Conservation (phyloP, 2,888 invertebrate species). For the Oscheius myriophilus region DNA sequence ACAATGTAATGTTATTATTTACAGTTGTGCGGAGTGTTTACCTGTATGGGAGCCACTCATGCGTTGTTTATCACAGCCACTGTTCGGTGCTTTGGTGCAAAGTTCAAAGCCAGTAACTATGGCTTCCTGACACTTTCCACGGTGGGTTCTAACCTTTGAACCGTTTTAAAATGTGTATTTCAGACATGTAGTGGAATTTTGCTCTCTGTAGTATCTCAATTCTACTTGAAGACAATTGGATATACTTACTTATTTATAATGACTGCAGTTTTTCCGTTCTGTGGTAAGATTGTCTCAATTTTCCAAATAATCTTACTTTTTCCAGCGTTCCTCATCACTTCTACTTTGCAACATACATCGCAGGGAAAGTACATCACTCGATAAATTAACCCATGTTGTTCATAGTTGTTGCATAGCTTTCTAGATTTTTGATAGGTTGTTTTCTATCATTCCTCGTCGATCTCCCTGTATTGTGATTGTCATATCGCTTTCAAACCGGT, state of each 20-base stretch:
- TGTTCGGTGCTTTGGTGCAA: conserved; percentile 66
- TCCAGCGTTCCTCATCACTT: conserved; percentile 62
- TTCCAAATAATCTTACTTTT: conserved; percentile 2
- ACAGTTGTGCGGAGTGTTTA: conserved; percentile 61
- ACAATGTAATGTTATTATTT: conserved; percentile 11
- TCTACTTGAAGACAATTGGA: conserved; percentile 59
- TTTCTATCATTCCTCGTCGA: conserved; percentile 19
- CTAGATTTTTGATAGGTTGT: conserved; percentile 2
- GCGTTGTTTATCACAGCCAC: conserved; percentile 68
- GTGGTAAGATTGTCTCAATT: conserved; percentile 33
- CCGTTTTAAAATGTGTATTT: conserved; percentile 8
- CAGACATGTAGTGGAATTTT: conserved; percentile 64
- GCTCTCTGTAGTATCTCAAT: conserved; percentile 61
- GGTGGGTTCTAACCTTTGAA: conserved; percentile 33
- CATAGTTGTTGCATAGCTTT: neutral
- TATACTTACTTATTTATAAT: conserved; percentile 66
- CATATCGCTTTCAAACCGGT: conserved; percentile 8
- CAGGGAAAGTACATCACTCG: conserved; percentile 46
- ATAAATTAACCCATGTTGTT: neutral
- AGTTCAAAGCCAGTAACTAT: conserved; percentile 66
- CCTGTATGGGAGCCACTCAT: conserved; percentile 69
- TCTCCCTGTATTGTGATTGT: conserved; percentile 23
- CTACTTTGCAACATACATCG: conserved; percentile 61
- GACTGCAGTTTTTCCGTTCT: conserved; percentile 65
- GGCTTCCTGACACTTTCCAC: conserved; percentile 66